Evolutionary conservation across 2,888 invertebrate genomes (phyloP), one percentile per base, ranked within the genome.

Genomic region (Ecdyonurus torrentis): DNA sequence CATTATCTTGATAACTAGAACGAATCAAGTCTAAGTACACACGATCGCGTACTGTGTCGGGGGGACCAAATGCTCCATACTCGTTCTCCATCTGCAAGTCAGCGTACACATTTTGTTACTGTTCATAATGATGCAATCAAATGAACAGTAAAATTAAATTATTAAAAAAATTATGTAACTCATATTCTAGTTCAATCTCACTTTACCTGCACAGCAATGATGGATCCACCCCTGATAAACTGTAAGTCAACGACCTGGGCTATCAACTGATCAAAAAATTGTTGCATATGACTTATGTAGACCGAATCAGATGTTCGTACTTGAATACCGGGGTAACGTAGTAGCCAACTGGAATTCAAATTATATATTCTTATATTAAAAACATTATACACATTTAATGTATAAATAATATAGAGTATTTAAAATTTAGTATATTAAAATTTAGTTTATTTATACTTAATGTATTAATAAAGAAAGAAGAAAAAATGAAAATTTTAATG

Each of bases 291-390:
- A 7, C 52, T 10, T 1, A 52, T 55, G 53, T 61, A 76, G 37
- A 67, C 69, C 15, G 67, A 61, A 59, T 76, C 73, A 7, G 72
- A 73, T 10, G 75, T 75, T 63, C 77, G 67, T 2, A 76, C 65
- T 69, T 76, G 75, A 71, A 83, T 79, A 23, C 76, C 71, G 1
- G 76, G 74, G 66, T 79, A 78, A 25, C 76, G 70, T 53, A 81
- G 70, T 2, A 82, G 70, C 80, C 80, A 82, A 67, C 77, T 77
- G 65, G 18, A 67, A 59, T n/a, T n/a, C n/a, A n/a, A n/a, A n/a
- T n/a, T n/a, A n/a, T n/a, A n/a, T n/a, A n/a, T n/a, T n/a, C n/a
- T n/a, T n/a, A n/a, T n/a, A n/a, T n/a, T n/a, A n/a, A n/a, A n/a
- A n/a, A n/a, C n/a, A n/a, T n/a, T n/a, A n/a, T n/a, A n/a, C n/a